A percentile compares a stretch with the other conserved stretches of the same genome.
Evolutionary conservation across 2,113 vertebrate species (phyloP).

Genomic region (Reinhardtius hippoglossoides): DNA sequence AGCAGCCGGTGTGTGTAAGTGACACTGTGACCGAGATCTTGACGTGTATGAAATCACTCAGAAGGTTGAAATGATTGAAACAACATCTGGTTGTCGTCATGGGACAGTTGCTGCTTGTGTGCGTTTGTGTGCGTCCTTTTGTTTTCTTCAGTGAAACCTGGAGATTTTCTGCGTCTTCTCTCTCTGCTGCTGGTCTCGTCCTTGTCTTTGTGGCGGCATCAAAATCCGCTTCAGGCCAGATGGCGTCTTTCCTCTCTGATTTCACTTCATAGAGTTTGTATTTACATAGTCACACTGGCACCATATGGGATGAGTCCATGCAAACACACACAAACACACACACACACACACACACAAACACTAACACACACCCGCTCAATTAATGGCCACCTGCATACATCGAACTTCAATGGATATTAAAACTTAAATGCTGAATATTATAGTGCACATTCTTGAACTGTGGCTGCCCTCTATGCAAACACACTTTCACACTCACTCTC

Average conservation of each 20-base stretch:
- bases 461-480: conserved; percentile 1
- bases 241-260: conserved; percentile 73
- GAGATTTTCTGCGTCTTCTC: conserved; percentile 24
- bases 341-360: conserved; percentile 10
- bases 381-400: not conserved
- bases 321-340: conserved; percentile 17
- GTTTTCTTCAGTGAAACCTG: conserved; percentile 1
- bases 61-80: not conserved
- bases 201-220: conserved; percentile 51
- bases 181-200: conserved; percentile 23
- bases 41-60: not conserved
- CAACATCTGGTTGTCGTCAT: not conserved
- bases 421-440: conserved; percentile 30
- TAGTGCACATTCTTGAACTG: conserved; percentile 32
- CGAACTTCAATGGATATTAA: not conserved
- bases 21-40: conserved; percentile 5
- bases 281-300: conserved; percentile 64
- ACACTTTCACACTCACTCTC: not conserved
- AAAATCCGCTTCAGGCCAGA: conserved; percentile 64
- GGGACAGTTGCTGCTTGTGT: not conserved
- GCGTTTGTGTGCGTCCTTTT: not conserved
- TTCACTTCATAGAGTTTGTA: conserved; percentile 62
- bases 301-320: conserved; percentile 46
- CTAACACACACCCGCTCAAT: not conserved
- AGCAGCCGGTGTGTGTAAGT: conserved; percentile 9